Percentiles rank a stretch among this genome's conserved stretches.
phyloP scores from a whole-genome alignment of 2,888 invertebrate genomes.

The Tuberolachnus salignus region DNA sequence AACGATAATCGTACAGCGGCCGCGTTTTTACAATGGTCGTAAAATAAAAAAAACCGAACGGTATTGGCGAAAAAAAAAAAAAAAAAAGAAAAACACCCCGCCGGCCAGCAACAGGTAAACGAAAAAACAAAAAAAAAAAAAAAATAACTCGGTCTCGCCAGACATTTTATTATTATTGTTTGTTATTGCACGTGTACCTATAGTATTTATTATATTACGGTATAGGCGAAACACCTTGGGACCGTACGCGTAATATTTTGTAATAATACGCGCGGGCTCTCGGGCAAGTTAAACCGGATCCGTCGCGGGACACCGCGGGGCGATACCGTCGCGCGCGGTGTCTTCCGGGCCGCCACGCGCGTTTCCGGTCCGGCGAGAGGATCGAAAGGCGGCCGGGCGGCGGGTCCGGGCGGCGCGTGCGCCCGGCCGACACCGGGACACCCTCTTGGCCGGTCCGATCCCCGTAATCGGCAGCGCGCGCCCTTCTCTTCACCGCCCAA shows the following conservation, averaged over 20 bases:
- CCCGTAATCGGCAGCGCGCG: not conserved
- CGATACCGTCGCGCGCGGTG: constrained; percentile 5
- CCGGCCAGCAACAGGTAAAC: constrained; percentile 15
- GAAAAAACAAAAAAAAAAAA: not conserved
- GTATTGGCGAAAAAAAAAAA: not conserved
- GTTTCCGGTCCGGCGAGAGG: constrained; percentile 38
- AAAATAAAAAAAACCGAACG: too few relatives aligned
- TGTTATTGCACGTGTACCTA: not conserved
- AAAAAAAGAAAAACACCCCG: not conserved
- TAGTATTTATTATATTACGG: constrained; percentile 4
- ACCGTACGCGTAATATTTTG: too few relatives aligned
- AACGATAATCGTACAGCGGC: too few relatives aligned
- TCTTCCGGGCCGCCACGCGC: constrained; percentile 49
- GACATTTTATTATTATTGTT: constrained; percentile 21
- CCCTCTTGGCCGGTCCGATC: constrained; percentile 6
- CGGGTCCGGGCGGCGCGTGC: constrained; percentile 6
- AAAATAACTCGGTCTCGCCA: not conserved
- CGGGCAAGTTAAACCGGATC: constrained; percentile 30
- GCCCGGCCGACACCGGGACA: not conserved
- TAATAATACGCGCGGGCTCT: too few relatives aligned
- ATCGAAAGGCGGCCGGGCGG: not conserved
- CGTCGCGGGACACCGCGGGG: constrained; percentile 7
- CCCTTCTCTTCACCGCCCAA: not conserved
- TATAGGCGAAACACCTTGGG: constrained; percentile 21
- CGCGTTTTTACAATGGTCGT: too few relatives aligned